Evolutionary conservation across 2,797 vertebrate genomes (phyloP), one percentile per base, ranked within the genome.

Genomic region (Margarornis squamiger): DNA sequence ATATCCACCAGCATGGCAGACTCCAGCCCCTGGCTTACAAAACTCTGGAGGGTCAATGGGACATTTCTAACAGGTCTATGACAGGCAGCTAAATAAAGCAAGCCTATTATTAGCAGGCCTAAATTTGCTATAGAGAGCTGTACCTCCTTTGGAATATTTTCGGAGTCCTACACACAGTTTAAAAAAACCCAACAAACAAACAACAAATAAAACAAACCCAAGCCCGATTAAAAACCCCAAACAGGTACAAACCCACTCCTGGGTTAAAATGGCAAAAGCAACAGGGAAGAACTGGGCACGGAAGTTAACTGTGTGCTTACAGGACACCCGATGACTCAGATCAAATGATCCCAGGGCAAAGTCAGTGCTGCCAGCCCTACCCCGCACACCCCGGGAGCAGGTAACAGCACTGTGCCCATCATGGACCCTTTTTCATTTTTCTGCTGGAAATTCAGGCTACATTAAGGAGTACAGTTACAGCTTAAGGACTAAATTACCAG

Each of bases 21-120:
- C 91, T 61, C 66, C 82, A 93, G 12, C 4, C 24, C 21, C 27
- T 19, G 30, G 27, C 63, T 72, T 46, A 68, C 36, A 88, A 57
- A 93, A 91, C 61, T 58, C 36, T n/a, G 17, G 21, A 78, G 62
- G 51, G 66, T 75, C 90, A 94, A 65, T 4, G 20, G 92, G 70
- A 88, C 79, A 66, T 63, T 81, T 72, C n/a, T 46, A 90, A 86
- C 79, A 84, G 70, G 79, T 86, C 76, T 51, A 21, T 26, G 55
- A 92, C 81, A 81, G 39, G 46, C 66, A 75, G 54, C 83, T 95
- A 86, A 93, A 94, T 95, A 94, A 90, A 93, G 91, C 39, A 79
- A 77, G 26, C 38, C 92, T 94, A 96, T 91, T 93, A 92, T 93
- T 93, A 96, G 94, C 79, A 88, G 46, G n/a, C 51, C 91, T 81